A percentile compares a stretch with the other conserved stretches of the same genome.
phyloP scores from a whole-genome alignment of 2,797 vertebrate species.

The Sciaenops ocellatus region DNA sequence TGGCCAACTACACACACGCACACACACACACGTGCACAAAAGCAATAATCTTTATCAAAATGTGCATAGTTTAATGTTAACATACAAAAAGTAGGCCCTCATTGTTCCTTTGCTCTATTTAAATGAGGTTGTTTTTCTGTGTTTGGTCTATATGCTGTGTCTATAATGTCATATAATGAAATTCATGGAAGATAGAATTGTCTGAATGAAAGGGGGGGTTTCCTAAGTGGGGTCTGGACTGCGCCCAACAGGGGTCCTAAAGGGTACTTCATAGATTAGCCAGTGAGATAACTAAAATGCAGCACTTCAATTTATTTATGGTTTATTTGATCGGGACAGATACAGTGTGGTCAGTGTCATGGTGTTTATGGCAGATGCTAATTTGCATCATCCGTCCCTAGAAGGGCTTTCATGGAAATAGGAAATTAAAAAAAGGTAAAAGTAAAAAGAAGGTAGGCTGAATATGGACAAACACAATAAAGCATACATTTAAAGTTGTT shows the following conservation, averaged over 20 bases:
- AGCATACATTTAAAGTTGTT: too few relatives aligned
- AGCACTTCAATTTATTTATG: too few relatives aligned
- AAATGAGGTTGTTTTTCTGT: background rate
- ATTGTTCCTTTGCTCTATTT: background rate
- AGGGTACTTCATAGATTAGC: background rate
- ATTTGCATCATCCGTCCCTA: too few relatives aligned
- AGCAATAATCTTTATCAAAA: slow-evolving; percentile 16
- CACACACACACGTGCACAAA: slow-evolving; percentile 7
- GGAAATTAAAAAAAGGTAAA: too few relatives aligned
- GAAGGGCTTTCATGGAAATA: too few relatives aligned
- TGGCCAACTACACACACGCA: slow-evolving; percentile 31
- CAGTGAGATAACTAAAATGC: background rate
- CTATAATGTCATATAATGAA: background rate
- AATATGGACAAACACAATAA: too few relatives aligned
- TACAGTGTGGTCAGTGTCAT: too few relatives aligned
- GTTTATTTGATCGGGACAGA: too few relatives aligned
- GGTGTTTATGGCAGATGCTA: too few relatives aligned
- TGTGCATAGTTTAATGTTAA: background rate
- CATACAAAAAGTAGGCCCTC: background rate
- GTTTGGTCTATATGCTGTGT: background rate
- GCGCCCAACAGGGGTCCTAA: background rate
- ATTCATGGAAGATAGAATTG: background rate
- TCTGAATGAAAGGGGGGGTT: background rate
- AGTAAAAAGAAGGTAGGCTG: too few relatives aligned
- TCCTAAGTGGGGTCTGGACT: background rate